A percentile compares a stretch with the other conserved stretches of the same genome.
Evolutionary conservation across 2,888 invertebrate genomes (phyloP).

Genomic region (Leptinotarsa peninsularis): DNA sequence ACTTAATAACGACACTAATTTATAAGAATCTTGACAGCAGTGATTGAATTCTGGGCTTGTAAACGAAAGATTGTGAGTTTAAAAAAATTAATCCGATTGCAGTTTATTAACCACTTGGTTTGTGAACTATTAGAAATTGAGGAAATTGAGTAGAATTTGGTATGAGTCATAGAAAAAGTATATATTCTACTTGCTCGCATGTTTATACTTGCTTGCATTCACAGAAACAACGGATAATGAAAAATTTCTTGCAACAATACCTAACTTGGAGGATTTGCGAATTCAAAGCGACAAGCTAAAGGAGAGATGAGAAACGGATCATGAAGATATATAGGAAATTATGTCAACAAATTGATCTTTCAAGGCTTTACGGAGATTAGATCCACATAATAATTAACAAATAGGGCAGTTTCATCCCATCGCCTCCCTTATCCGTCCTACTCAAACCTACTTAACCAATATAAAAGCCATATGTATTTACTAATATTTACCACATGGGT

Average conservation of each 20-base stretch:
- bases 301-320: slow-evolving; percentile 4
- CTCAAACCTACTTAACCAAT: slow-evolving; percentile 53
- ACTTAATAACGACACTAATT: too few relatives aligned
- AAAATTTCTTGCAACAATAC: neutral
- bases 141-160: too few relatives aligned
- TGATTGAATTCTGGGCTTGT: too few relatives aligned
- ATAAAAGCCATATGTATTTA: slow-evolving; percentile 60
- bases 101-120: too few relatives aligned
- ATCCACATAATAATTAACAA: slow-evolving; percentile 51
- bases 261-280: too few relatives aligned
- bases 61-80: too few relatives aligned
- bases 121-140: too few relatives aligned
- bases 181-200: too few relatives aligned
- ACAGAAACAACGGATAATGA: neutral
- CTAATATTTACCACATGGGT: slow-evolving; percentile 60
- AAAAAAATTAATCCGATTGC: too few relatives aligned
- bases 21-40: too few relatives aligned
- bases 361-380: slow-evolving; percentile 35
- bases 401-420: slow-evolving; percentile 50
- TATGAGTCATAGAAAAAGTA: too few relatives aligned
- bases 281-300: neutral
- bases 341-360: slow-evolving; percentile 44
- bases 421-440: slow-evolving; percentile 51
- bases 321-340: slow-evolving; percentile 17
- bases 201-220: too few relatives aligned